Percentiles rank a stretch among this genome's conserved stretches.
phyloP scores from a whole-genome alignment of 2,113 vertebrate species.

The Elachura formosa region DNA sequence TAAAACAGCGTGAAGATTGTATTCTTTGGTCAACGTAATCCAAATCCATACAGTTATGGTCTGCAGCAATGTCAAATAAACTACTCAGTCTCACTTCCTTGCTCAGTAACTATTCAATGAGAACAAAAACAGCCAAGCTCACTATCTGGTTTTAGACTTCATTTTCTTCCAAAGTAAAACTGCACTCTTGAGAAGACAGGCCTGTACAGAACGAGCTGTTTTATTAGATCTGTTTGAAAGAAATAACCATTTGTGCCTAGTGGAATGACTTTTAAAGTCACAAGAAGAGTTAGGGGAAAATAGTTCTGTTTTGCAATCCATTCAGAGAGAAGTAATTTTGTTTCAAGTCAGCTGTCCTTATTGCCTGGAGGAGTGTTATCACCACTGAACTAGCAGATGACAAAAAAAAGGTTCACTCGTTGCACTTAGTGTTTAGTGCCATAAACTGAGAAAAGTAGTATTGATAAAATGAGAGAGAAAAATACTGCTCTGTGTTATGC shows the following conservation, averaged over 20 bases:
- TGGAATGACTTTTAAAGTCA: not conserved
- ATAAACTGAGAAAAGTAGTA: not conserved
- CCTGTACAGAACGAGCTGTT: not conserved
- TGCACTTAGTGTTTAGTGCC: not conserved
- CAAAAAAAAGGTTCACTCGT: not conserved
- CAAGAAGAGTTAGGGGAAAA: not conserved
- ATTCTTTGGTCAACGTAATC: not conserved
- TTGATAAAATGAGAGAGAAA: not conserved
- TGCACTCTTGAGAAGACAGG: not conserved
- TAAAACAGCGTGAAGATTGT: not conserved
- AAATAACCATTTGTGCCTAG: not conserved
- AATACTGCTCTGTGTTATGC: accelerated
- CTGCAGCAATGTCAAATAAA: slow-evolving; percentile 53
- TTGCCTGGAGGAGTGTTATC: too few species aligned
- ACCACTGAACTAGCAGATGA: not conserved
- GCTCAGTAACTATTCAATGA: not conserved
- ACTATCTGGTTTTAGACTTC: not conserved
- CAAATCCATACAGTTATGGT: not conserved
- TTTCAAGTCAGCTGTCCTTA: not conserved
- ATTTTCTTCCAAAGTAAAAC: not conserved
- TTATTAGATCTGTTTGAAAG: not conserved
- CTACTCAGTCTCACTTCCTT: not conserved
- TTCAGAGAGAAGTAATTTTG: not conserved
- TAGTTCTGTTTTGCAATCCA: accelerated
- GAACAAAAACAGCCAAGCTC: not conserved